Evolutionary conservation across 2,888 invertebrate species (phyloP), one percentile per base, ranked within the genome.

Genomic region (Hirtodrosophila confusa): DNA sequence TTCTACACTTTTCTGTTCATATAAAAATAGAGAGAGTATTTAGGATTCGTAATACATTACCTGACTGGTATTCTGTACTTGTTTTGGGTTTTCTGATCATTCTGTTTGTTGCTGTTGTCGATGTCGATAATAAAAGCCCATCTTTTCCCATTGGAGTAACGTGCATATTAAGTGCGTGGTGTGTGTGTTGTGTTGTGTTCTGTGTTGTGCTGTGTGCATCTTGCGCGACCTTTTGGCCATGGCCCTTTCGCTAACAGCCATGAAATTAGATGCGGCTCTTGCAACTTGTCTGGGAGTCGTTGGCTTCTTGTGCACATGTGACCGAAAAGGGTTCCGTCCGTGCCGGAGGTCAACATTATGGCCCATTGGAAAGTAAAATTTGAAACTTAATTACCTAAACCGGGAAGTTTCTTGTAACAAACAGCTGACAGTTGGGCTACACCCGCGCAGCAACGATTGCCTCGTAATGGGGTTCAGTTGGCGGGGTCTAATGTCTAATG

Each of bases 211-310:
- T 31, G 70, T 70, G 67, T 77, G 70, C 77, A 72, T 73, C 85
- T 86, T 78, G 72, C 63, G 79, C 82, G 76, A 78, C 87, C 86
- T 76, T 78, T 83, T 64, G 70, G 75, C 68, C 78, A 48, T 76
- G 75, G 78, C 82, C 87, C 87, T 80, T 85, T 67, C 67, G 75
- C 78, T 87, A 85, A 84, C 83, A 87, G 84, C 83, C 84, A 84
- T 84, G 84, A 84, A 84, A 84, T 84, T 85, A 87, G 84, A 85
- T 72, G 75, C 65, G 68, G 56, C 75, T 61, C 75, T 69, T 67
- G 69, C 71, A 71, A 75, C 71, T 71, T 74, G 74, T 53, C 76
- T 47, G 75, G 41, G 41, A 65, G 54, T 58, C 72, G 60, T 29
- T 53, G 31, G 53, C 66, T 60, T 47, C 51, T 51, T 50, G 17